phyloP scores from a whole-genome alignment of 1,140 invertebrate species.

The Brachionus sp. region DNA sequence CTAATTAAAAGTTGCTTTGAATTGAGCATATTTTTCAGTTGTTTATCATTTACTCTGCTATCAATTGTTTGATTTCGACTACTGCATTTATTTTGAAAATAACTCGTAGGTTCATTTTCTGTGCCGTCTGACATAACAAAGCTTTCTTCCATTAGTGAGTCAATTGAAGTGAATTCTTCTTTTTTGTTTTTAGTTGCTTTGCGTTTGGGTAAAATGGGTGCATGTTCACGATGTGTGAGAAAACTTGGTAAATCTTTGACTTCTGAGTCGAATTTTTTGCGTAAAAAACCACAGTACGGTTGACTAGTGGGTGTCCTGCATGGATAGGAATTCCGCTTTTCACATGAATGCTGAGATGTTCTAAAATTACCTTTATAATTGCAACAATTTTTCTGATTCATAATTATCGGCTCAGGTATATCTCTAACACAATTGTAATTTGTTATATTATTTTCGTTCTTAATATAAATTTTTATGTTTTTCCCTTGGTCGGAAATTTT shows the following conservation, averaged over 20 bases:
- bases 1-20: neutral
- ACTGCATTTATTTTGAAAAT: neutral
- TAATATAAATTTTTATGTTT: conserved; percentile 30
- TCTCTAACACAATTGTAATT: conserved; percentile 27
- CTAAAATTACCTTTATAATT: neutral
- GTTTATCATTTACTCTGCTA: neutral
- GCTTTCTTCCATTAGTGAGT: neutral
- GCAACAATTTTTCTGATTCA: neutral
- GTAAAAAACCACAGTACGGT: conserved; percentile 13
- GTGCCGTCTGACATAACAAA: neutral
- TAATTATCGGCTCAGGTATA: neutral
- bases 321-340: neutral
- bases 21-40: neutral
- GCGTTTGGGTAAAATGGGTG: neutral
- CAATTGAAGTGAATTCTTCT: neutral
- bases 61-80: neutral
- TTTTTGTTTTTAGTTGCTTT: neutral
- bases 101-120: neutral
- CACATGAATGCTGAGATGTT: neutral
- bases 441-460: conserved; percentile 33
- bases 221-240: neutral
- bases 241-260: neutral
- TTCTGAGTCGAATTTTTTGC: conserved; percentile 14
- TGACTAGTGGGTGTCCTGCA: neutral
- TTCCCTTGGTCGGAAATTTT: neutral